Conservation (phyloP, 2,113 vertebrate species). For the Paradoxurus hermaphroditus region DNA sequence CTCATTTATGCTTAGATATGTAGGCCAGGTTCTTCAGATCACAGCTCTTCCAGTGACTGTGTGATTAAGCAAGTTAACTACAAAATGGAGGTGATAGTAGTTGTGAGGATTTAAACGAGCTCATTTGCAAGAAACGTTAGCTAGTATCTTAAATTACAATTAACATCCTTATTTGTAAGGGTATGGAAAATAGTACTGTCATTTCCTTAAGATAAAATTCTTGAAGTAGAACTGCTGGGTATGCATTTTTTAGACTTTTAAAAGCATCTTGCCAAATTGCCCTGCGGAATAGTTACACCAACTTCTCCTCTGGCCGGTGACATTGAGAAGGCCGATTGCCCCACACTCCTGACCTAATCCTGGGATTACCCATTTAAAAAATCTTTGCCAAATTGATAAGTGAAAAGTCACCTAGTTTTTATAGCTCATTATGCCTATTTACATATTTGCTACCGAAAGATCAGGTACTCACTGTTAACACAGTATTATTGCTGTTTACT, state of each 20-base stretch:
- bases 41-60: background rate
- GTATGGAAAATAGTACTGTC: constrained; percentile 12
- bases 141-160: background rate
- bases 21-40: background rate
- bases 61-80: background rate
- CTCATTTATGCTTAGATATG: background rate
- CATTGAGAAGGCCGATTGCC: background rate
- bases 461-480: background rate
- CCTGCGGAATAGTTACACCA: background rate
- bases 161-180: background rate
- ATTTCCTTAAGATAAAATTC: constrained; percentile 34
- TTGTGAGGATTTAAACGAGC: background rate
- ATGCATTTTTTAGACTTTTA: background rate
- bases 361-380: constrained; percentile 3
- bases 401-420: constrained; percentile 2
- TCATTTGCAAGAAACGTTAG: background rate
- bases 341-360: background rate
- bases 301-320: background rate
- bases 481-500: background rate
- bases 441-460: background rate
- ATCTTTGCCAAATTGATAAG: background rate
- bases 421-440: background rate
- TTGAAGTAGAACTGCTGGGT: background rate
- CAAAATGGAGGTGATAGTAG: background rate
- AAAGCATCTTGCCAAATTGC: constrained; percentile 21